phyloP scores from a whole-genome alignment of 2,797 vertebrate genomes.

The Gambelia wislizenii region DNA sequence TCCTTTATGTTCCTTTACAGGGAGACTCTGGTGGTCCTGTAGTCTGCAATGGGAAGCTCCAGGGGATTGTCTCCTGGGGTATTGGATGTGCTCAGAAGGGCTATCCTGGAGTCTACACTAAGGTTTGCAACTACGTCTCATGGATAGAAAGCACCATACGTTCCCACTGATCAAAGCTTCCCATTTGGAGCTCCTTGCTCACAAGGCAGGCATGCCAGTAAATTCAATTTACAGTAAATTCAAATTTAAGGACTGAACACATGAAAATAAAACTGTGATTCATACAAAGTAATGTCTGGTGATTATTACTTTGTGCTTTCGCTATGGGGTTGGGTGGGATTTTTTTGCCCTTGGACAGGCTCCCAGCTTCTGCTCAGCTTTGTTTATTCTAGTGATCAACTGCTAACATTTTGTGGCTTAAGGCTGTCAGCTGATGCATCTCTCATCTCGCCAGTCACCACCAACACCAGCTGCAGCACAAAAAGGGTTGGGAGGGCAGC shows the following conservation, averaged over 20 bases:
- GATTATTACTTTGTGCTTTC: neutral
- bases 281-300: neutral
- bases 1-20: slow-evolving; percentile 65
- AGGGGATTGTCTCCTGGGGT: slow-evolving; percentile 91
- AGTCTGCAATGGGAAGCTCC: slow-evolving; percentile 83
- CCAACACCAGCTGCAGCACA: neutral
- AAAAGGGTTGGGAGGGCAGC: neutral
- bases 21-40: slow-evolving; percentile 89
- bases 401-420: neutral
- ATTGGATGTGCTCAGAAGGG: slow-evolving; percentile 80
- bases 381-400: neutral
- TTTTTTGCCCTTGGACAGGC: neutral
- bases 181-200: neutral
- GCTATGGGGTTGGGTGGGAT: neutral
- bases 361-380: neutral
- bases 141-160: slow-evolving; percentile 84
- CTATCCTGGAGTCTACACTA: slow-evolving; percentile 87
- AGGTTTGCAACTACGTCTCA: slow-evolving; percentile 84
- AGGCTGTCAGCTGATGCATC: neutral
- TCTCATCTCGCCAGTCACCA: neutral
- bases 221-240: too few species aligned
- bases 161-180: slow-evolving; percentile 68
- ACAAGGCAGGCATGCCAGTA: neutral
- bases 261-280: neutral
- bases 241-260: too few species aligned